Base-by-base conservation (phyloP, 1,140 invertebrate species). In the Orchesella cincta region DNA sequence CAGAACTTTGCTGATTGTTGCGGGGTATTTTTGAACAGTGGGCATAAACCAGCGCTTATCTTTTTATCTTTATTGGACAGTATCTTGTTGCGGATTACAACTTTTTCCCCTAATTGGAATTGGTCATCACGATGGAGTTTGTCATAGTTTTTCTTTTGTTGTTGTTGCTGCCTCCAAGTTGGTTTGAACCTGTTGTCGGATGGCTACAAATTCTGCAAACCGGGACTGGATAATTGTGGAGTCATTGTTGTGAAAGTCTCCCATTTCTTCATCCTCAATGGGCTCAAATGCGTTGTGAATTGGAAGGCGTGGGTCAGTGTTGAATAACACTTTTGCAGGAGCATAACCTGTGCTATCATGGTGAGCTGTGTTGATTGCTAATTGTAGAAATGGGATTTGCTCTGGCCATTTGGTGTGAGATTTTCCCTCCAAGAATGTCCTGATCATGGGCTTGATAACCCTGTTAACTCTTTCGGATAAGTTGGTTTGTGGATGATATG, bases 401-500 rank as follows among this genome's bases (percentile, higher is more conserved):
- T 51, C 0, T 26, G 67, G n/a, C 78, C 78, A 79, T 31, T 54
- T 57, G 28, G 75, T 74, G 52, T 76, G 75, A 18, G 52, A 23
- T 18, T 75, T 18, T n/a, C 39, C 74, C 0, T 76, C 34, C 0
- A 79, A 3, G 70, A 73, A 82, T n/a, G 57, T 73, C 2, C 54
- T 52, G 23, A 81, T 75, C 72, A 76, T 81, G 3, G 77, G 76
- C 36, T 81, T 79, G 0, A 82, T 35, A 23, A 54, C 70, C 0
- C 79, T 31, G 36, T 81, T 82, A 0, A 77, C 39, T 14, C 80
- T 3, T 39, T 82, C 81, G 16, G 78, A 64, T 18, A 62, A 29
- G 71, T 81, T 82, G 0, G 73, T 52, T 18, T 80, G 80, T 1
- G 81, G 80, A 36, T 78, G 76, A 46, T 81, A 81, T 0, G 81